Percentiles rank a stretch among this genome's conserved stretches.
These are phyloP conservation scores for Drosophila leonis DNA, from an alignment of 2,888 invertebrate species.

Conservation along the genomic window DNA sequence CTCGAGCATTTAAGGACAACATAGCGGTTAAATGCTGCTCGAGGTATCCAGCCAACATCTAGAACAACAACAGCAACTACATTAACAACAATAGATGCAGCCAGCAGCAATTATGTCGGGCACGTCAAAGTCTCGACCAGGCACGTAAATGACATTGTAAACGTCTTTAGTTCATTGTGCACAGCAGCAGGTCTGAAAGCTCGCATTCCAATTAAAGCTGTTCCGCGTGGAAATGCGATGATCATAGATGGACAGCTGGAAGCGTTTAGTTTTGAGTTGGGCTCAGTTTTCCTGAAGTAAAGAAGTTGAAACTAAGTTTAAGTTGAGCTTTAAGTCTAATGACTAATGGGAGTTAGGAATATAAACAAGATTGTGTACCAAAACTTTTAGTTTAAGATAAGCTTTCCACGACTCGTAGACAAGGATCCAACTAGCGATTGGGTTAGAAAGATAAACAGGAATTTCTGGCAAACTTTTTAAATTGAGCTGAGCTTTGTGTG, in stretches of 20 bases:
- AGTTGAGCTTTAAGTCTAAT: too few relatives aligned
- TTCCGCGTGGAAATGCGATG: background rate
- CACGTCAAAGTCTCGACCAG: constrained; percentile 10
- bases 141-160: constrained; percentile 44
- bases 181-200: background rate
- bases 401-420: too few relatives aligned
- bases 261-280: background rate
- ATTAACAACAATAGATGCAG: constrained; percentile 33
- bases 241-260: background rate
- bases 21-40: constrained; percentile 61
- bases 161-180: constrained; percentile 10
- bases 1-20: constrained; percentile 65
- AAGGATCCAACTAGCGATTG: too few relatives aligned
- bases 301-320: background rate
- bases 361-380: background rate
- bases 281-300: background rate
- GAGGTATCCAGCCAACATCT: constrained; percentile 37
- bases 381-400: background rate
- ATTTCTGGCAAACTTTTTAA: too few relatives aligned
- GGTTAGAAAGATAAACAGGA: too few relatives aligned
- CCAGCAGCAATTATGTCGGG: constrained; percentile 37
- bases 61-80: constrained; percentile 14
- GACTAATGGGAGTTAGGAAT: background rate
- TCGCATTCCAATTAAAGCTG: background rate
- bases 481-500: too few relatives aligned